phyloP scores from a whole-genome alignment of 2,113 vertebrate species.

The Gnathonemus longibarbis region DNA sequence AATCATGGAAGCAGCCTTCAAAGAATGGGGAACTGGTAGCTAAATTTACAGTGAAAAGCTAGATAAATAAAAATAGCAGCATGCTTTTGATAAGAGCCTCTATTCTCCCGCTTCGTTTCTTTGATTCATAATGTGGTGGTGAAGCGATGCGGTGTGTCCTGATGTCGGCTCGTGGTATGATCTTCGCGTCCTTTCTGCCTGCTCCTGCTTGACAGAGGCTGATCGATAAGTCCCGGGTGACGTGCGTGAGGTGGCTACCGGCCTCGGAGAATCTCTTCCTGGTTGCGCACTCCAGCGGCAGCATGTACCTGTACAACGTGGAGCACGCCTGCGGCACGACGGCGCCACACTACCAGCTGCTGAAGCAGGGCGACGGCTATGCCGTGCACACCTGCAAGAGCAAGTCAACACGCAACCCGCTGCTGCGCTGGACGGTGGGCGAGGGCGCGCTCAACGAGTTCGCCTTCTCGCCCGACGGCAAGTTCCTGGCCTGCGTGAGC shows the following conservation, averaged over 20 bases:
- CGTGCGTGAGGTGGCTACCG: constrained; percentile 96
- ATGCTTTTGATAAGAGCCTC: background rate
- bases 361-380: constrained; percentile 95
- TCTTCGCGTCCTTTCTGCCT: constrained; percentile 36
- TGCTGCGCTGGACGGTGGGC: constrained; percentile 95
- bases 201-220: constrained; percentile 82
- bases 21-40: background rate
- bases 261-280: constrained; percentile 97
- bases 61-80: background rate
- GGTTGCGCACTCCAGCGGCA: constrained; percentile 94
- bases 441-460: constrained; percentile 97
- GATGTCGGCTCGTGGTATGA: background rate
- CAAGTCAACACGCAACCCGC: constrained; percentile 94
- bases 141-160: background rate
- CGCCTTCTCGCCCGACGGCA: constrained; percentile 94
- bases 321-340: constrained; percentile 93
- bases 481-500: constrained; percentile 90
- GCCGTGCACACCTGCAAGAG: constrained; percentile 98
- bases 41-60: background rate
- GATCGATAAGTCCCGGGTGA: constrained; percentile 97
- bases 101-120: background rate
- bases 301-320: constrained; percentile 96
- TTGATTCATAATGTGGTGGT: background rate
- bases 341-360: constrained; percentile 93
- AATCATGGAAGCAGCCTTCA: background rate